A percentile compares a stretch with the other conserved stretches of the same genome.
Conservation (phyloP, 2,888 invertebrate genomes). For the Ophion ventricosus region DNA sequence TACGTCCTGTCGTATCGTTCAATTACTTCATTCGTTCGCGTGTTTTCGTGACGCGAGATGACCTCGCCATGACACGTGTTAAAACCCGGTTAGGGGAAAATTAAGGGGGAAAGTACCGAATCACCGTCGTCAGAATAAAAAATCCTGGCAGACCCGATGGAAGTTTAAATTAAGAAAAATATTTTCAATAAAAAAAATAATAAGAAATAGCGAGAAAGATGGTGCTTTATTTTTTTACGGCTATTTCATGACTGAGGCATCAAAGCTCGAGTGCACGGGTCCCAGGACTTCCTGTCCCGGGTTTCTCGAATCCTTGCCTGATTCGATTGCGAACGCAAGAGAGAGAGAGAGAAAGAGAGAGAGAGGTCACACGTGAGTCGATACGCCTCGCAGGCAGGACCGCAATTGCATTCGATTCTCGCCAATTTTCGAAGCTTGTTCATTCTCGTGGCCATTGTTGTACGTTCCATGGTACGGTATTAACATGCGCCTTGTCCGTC, state of each 20-base stretch:
- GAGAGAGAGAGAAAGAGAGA: too few relatives aligned
- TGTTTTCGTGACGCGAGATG: too few relatives aligned
- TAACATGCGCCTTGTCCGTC: neutral
- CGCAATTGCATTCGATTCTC: neutral
- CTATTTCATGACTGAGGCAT: neutral
- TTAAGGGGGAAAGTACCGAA: too few relatives aligned
- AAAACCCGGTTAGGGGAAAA: too few relatives aligned
- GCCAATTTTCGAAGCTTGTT: neutral
- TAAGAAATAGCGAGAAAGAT: neutral
- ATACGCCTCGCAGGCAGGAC: neutral
- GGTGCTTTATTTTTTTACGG: neutral
- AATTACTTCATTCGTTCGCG: too few relatives aligned
- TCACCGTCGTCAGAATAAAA: too few relatives aligned
- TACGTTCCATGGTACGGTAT: neutral
- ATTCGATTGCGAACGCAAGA: neutral
- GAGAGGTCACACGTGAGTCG: neutral
- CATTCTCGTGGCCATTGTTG: neutral
- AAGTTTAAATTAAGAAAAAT: neutral
- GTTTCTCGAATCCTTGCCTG: neutral
- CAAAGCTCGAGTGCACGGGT: neutral
- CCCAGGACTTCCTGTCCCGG: neutral
- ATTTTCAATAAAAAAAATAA: neutral
- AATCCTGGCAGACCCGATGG: too few relatives aligned
- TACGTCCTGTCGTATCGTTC: neutral
- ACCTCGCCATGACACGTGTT: too few relatives aligned